These are phyloP conservation scores for Lepus oiostolus DNA, from an alignment of 2,797 vertebrate species.

Conservation along the genomic window DNA sequence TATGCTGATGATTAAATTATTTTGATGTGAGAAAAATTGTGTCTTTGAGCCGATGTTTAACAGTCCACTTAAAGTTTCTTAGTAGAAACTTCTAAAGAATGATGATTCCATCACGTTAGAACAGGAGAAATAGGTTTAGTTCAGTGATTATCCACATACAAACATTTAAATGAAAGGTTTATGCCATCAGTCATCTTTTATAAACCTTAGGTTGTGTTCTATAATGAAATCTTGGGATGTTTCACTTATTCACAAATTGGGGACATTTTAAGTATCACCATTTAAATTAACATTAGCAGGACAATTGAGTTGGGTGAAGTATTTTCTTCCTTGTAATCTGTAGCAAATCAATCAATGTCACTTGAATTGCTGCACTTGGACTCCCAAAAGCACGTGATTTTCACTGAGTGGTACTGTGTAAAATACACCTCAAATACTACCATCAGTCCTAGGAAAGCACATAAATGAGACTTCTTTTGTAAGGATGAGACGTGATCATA, in stretches of 20 bases:
- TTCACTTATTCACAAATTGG: slow-evolving; percentile 80
- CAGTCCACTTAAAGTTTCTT: slow-evolving; percentile 83
- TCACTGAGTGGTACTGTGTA: slow-evolving; percentile 55
- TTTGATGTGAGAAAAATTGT: slow-evolving; percentile 85
- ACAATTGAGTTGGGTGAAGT: slow-evolving; percentile 72
- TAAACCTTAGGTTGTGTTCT: slow-evolving; percentile 70
- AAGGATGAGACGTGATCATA: slow-evolving; percentile 40
- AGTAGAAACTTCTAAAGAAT: slow-evolving; percentile 86
- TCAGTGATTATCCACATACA: slow-evolving; percentile 80
- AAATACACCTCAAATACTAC: slow-evolving; percentile 66
- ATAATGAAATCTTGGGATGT: slow-evolving; percentile 71
- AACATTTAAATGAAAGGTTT: slow-evolving; percentile 85
- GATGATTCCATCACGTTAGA: slow-evolving; percentile 83
- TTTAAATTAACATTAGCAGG: slow-evolving; percentile 81
- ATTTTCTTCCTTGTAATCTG: slow-evolving; percentile 75
- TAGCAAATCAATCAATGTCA: slow-evolving; percentile 75
- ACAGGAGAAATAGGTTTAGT: slow-evolving; percentile 79
- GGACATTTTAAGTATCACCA: slow-evolving; percentile 79
- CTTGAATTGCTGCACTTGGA: slow-evolving; percentile 65
- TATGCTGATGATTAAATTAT: slow-evolving; percentile 87
- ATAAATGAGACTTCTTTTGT: neutral
- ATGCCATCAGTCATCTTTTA: slow-evolving; percentile 79
- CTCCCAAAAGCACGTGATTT: slow-evolving; percentile 49
- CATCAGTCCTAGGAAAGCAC: slow-evolving; percentile 20
- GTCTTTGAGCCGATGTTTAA: slow-evolving; percentile 87